Base-by-base conservation (phyloP, 2,888 invertebrate genomes). In the Sepioteuthis lessoniana region DNA sequence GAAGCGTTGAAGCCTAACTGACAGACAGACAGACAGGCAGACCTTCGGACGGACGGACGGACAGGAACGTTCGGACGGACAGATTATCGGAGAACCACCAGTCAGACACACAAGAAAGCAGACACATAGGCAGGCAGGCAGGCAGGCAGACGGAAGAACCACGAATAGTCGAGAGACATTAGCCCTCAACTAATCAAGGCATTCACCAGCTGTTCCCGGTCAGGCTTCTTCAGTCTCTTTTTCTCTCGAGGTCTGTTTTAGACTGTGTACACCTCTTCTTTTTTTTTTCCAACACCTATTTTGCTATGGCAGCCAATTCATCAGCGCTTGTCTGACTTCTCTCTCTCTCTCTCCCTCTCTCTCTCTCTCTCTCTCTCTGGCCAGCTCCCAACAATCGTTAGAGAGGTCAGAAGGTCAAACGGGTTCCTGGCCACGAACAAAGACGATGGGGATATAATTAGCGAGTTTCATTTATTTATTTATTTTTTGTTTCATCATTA, bases 351-450 rank as follows among this genome's bases (percentile, higher is more conserved):
- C 5, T 28, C 55, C 16, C 55, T 21, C 55, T 5, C 25, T 28
- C 55, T 28, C 28, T 8, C 76, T 7, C 60, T 76, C 16, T n/a
- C 21, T 16, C n/a, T 2, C 76, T 76, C n/a, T 19, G 76, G 76
- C n/a, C 76, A 76, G 76, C 76, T 76, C n/a, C 76, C 76, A 76
- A 21, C 76, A 76, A 76, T 76, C n/a, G 76, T n/a, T n/a, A 16
- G 47, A 13, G 92, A 25, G 92, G 92, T 92, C n/a, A 42, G n/a
- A 92, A 46, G 92, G 28, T 92, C 92, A 92, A 47, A 31, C 31
- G 92, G 92, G n/a, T 47, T 47, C n/a, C n/a, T 92, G 42, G 92
- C 46, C 92, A 47, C 92, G 46, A 92, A 92, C 92, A 92, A 92
- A 46, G 92, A 31, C 42, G 28, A n/a, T 92, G n/a, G 92, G 31